These are phyloP conservation scores for Lymantria monacha DNA, from an alignment of 2,888 invertebrate species.

Conservation along the genomic window DNA sequence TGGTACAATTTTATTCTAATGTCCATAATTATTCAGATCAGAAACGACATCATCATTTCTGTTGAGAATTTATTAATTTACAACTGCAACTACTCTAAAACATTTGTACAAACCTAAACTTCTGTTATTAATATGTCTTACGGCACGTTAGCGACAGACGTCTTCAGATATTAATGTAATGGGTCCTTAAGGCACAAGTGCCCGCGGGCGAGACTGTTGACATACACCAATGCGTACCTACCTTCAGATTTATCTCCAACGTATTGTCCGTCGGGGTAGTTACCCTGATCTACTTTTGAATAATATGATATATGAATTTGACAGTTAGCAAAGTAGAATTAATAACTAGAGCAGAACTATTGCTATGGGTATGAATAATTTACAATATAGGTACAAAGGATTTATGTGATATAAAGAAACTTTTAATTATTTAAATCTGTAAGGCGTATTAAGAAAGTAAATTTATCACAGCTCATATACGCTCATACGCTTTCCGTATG, in stretches of 20 bases:
- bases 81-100: background rate
- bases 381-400: too few relatives aligned
- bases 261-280: slow-evolving; percentile 19
- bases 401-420: too few relatives aligned
- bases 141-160: slow-evolving; percentile 53
- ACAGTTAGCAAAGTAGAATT: slow-evolving; percentile 1
- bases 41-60: too few relatives aligned
- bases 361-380: too few relatives aligned
- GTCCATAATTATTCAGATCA: too few relatives aligned
- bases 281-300: slow-evolving; percentile 22
- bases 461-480: too few relatives aligned
- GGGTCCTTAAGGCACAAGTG: slow-evolving; percentile 51
- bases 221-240: slow-evolving; percentile 36
- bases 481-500: too few relatives aligned
- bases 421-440: too few relatives aligned
- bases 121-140: background rate
- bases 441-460: too few relatives aligned
- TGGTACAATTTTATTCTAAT: too few relatives aligned
- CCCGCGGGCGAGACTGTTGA: slow-evolving; percentile 33
- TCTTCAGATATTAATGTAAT: slow-evolving; percentile 61
- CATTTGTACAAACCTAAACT: slow-evolving; percentile 1
- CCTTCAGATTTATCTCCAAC: slow-evolving; percentile 41
- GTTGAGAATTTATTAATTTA: too few relatives aligned
- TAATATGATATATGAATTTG: slow-evolving; percentile 23
- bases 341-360: background rate